phyloP scores from a whole-genome alignment of 2,888 invertebrate genomes.

The Adelognathus sp. region DNA sequence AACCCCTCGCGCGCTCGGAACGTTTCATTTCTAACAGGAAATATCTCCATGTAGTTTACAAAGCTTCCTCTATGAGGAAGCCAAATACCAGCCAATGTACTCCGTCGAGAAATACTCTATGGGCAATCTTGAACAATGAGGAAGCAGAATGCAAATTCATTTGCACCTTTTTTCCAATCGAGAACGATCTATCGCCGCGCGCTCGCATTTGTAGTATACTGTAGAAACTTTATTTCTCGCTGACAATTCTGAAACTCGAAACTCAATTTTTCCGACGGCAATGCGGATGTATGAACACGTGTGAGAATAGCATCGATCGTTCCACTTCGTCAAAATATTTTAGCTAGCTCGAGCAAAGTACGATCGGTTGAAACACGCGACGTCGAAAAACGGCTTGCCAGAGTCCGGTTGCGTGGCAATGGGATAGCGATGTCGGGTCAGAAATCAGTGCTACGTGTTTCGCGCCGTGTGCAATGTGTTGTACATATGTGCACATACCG shows the following conservation, averaged over 20 bases:
- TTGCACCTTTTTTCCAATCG: too few relatives aligned
- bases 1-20: too few relatives aligned
- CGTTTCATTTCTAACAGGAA: too few relatives aligned
- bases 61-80: too few relatives aligned
- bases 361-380: conserved; percentile 41
- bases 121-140: too few relatives aligned
- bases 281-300: neutral
- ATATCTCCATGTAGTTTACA: too few relatives aligned
- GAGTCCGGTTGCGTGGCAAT: neutral
- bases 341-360: neutral
- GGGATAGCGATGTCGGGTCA: conserved; percentile 2
- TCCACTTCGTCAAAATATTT: conserved; percentile 43
- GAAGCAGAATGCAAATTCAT: too few relatives aligned
- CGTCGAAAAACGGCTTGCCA: conserved; percentile 16
- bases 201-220: too few relatives aligned
- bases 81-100: too few relatives aligned
- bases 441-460: neutral
- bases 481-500: neutral
- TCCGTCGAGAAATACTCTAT: too few relatives aligned
- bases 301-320: conserved; percentile 41
- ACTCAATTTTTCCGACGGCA: neutral
- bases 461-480: conserved; percentile 5
- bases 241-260: neutral
- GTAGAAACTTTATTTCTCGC: too few relatives aligned
- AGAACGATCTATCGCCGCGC: too few relatives aligned